Conservation (phyloP, 2,113 vertebrate species). For the Cheilinus undulatus region DNA sequence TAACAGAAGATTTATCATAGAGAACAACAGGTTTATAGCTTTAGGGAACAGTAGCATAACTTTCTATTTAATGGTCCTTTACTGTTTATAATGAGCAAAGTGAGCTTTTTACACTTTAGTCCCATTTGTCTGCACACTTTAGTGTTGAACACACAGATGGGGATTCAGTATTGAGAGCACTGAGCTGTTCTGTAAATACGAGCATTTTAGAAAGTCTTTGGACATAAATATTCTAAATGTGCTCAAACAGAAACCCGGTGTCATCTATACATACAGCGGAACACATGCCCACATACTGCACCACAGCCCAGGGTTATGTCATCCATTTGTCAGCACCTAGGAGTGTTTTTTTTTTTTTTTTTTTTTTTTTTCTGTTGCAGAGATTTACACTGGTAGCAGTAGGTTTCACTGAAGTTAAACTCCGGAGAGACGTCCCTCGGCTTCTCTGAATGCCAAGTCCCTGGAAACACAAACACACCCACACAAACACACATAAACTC, state of each 20-base stretch:
- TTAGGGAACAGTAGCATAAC: neutral
- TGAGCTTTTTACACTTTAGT: neutral
- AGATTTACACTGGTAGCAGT: slow-evolving; percentile 46
- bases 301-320: slow-evolving; percentile 8
- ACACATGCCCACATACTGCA: slow-evolving; percentile 18
- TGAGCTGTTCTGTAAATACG: neutral
- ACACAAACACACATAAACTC: slow-evolving; percentile 13
- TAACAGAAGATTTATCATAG: neutral
- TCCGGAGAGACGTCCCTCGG: slow-evolving; percentile 35
- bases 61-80: slow-evolving; percentile 3
- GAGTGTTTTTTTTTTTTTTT: no score
- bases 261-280: slow-evolving; percentile 2
- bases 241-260: neutral
- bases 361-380: slow-evolving; percentile 35
- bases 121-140: neutral
- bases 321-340: slow-evolving; percentile 32
- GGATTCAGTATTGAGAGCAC: neutral
- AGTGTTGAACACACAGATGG: neutral
- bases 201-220: slow-evolving; percentile 1
- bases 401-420: slow-evolving; percentile 44
- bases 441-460: slow-evolving; percentile 54
- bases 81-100: slow-evolving; percentile 12
- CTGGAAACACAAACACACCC: slow-evolving; percentile 6
- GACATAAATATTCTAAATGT: neutral
- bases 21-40: neutral